These are phyloP conservation scores for Blastobasis adustella DNA, from an alignment of 2,888 invertebrate genomes.

Conservation along the genomic window DNA sequence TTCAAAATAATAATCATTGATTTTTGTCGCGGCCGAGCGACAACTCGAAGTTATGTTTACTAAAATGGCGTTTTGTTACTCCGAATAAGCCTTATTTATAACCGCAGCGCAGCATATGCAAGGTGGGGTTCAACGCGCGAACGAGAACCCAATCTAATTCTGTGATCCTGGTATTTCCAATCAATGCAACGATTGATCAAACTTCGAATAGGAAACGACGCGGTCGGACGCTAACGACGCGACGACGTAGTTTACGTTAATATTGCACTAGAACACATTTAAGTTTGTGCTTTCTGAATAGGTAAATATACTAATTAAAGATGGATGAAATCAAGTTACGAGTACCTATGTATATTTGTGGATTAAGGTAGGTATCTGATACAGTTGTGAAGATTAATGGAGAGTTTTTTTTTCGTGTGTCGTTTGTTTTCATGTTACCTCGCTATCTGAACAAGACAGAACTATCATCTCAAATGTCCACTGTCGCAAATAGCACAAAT, in stretches of 20 bases:
- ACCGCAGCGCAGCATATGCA: constrained; percentile 14
- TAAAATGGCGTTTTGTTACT: constrained; percentile 30
- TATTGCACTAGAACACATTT: too few species aligned
- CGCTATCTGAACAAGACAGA: too few species aligned
- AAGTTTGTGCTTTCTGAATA: too few species aligned
- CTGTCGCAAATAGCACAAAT: too few species aligned
- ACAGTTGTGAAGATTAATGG: too few species aligned
- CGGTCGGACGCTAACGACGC: constrained; percentile 17
- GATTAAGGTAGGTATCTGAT: too few species aligned
- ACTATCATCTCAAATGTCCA: too few species aligned
- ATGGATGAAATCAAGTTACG: too few species aligned
- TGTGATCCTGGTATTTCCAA: constrained; percentile 33
- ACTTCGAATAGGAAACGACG: constrained; percentile 31
- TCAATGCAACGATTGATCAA: constrained; percentile 33
- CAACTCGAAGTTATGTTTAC: neutral
- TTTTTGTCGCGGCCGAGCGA: neutral
- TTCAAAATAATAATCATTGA: neutral
- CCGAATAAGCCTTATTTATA: constrained; percentile 34
- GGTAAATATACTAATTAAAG: too few species aligned
- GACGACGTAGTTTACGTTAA: neutral
- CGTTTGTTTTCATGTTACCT: too few species aligned
- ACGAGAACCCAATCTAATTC: constrained; percentile 36
- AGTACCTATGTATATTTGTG: too few species aligned
- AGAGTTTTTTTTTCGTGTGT: too few species aligned
- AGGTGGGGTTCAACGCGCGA: constrained; percentile 22